These are phyloP conservation scores for Athripsodes cinereus DNA, from an alignment of 2,888 invertebrate species.

Conservation along the genomic window DNA sequence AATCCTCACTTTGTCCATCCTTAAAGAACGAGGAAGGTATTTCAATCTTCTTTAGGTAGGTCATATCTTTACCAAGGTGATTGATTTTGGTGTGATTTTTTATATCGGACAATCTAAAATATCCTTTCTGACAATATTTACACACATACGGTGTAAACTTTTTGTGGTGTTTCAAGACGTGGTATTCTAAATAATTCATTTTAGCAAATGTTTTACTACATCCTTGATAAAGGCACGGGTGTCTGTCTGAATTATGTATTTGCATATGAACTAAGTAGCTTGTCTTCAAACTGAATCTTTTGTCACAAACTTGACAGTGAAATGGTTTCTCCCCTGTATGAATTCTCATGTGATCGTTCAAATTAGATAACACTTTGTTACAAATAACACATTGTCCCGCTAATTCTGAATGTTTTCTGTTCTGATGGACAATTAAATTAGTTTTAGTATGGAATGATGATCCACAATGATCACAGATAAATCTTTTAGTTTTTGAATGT, in stretches of 20 bases:
- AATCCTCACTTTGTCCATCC: too few relatives aligned
- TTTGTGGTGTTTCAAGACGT: slow-evolving; percentile 43
- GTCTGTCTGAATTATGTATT: slow-evolving; percentile 43
- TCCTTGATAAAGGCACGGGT: slow-evolving; percentile 42
- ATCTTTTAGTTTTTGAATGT: slow-evolving; percentile 42
- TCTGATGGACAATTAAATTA: slow-evolving; percentile 22
- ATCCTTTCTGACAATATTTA: slow-evolving; percentile 42
- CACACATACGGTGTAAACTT: slow-evolving; percentile 44
- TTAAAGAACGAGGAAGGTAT: background rate
- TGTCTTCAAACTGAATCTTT: slow-evolving; percentile 37
- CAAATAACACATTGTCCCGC: slow-evolving; percentile 43
- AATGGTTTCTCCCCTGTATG: slow-evolving; percentile 52
- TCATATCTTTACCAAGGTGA: slow-evolving; percentile 9
- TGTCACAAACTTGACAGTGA: slow-evolving; percentile 39
- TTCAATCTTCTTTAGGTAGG: background rate
- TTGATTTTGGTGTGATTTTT: slow-evolving; percentile 34
- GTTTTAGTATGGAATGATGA: slow-evolving; percentile 22
- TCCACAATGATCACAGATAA: slow-evolving; percentile 39
- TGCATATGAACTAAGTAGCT: slow-evolving; percentile 42
- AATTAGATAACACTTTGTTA: slow-evolving; percentile 48
- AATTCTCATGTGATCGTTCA: slow-evolving; percentile 51
- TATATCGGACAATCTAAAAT: slow-evolving; percentile 42
- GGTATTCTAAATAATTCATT: slow-evolving; percentile 43
- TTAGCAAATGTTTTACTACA: slow-evolving; percentile 42
- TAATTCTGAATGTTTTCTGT: slow-evolving; percentile 22